Evolutionary conservation across 2,113 vertebrate species (phyloP), one percentile per base, ranked within the genome.

Genomic region (Neolamprologus sp.): DNA sequence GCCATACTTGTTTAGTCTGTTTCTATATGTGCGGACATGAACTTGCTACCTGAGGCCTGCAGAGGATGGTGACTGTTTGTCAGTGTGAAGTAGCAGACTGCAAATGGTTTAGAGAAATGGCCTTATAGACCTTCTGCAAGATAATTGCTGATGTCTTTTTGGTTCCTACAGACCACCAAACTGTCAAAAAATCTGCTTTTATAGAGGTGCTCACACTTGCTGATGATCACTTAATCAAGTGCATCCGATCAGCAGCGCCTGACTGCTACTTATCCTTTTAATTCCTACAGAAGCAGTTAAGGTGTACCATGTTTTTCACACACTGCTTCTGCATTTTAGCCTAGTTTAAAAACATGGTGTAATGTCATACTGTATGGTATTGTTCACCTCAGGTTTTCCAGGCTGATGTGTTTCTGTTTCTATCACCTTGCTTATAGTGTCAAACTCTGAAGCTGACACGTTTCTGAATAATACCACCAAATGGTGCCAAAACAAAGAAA

Each of bases 401-500:
- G 68, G 4, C 21, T 45, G n/a, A 68, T 14, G 37, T 42, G 65
- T 71, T 23, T 73, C 65, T 7, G 65, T 1, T 0, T 0, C 11
- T 40, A 14, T 40, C 63, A 45, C 21, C 37, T 73, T 16, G 21
- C 21, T 73, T 42, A 45, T 14, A 42, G 21, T 0, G 8, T 73
- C 65, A 26, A 23, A 73, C 37, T 73, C 0, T 17, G n/a, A 45
- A 45, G 37, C 63, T 68, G 35, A 40, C 35, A 0, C 1, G 63
- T 40, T 45, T 42, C 65, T 73, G 21, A 71, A 71, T 73, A 73
- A 26, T 16, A 45, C 37, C 68, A 45, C 37, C 37, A 42, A 71
- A 71, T 26, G 21, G 37, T 71, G 65, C n/a, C 37, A 71, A 71
- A 71, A 42, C 65, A 26, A 73, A 73, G 68, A 45, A 45, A 73